Conservation (phyloP, 2,888 invertebrate genomes). For the Hemicrepidius hirtus region DNA sequence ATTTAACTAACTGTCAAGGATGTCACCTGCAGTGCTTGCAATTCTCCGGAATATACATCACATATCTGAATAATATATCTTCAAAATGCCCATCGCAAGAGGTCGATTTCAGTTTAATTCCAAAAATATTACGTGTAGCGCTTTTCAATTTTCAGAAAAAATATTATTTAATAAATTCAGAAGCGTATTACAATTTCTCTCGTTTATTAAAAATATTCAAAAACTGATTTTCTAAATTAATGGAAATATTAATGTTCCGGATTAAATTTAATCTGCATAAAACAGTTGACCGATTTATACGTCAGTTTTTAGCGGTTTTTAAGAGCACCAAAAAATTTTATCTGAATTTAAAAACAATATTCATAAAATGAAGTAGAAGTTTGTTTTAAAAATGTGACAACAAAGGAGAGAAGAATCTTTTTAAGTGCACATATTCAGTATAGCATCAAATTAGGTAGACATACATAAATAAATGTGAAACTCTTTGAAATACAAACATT, state of each 20-base stretch:
- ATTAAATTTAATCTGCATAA: too few relatives aligned
- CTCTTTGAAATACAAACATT: slow-evolving; percentile 31
- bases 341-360: too few relatives aligned
- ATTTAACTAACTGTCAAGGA: slow-evolving; percentile 50
- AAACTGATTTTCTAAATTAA: neutral
- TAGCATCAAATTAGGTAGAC: neutral
- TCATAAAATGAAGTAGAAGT: too few relatives aligned
- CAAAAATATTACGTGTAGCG: neutral
- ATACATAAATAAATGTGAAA: slow-evolving; percentile 5
- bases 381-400: neutral
- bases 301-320: too few relatives aligned
- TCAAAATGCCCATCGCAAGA: neutral
- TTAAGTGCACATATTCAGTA: slow-evolving; percentile 7
- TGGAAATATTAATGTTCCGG: neutral
- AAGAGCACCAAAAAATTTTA: too few relatives aligned
- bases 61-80: slow-evolving; percentile 9
- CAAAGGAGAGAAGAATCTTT: neutral
- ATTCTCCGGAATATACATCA: slow-evolving; percentile 1
- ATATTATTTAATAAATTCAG: too few relatives aligned
- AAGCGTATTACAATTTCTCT: too few relatives aligned
- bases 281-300: too few relatives aligned
- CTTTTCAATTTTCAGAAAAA: too few relatives aligned
- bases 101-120: too few relatives aligned
- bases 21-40: slow-evolving; percentile 34
- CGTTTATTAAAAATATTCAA: too few relatives aligned